Conservation (phyloP, 2,797 vertebrate species). For the Crenichthys baileyi region DNA sequence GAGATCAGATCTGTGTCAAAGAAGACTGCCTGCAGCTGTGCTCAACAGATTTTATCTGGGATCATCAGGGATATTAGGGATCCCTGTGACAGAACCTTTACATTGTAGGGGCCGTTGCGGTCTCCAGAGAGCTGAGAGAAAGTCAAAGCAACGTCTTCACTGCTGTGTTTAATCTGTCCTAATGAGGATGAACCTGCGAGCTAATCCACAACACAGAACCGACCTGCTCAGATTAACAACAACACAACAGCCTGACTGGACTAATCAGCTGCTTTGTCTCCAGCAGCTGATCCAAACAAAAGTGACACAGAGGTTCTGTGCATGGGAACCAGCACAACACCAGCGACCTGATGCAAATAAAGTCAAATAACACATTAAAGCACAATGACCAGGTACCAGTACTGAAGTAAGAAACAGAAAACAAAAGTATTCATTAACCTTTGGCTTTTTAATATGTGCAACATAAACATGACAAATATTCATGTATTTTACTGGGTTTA, state of each 20-base stretch:
- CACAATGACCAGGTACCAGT: too few relatives aligned
- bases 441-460: too few relatives aligned
- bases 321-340: neutral
- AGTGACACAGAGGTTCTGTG: neutral
- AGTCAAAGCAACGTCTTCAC: neutral
- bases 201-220: slow-evolving; percentile 42
- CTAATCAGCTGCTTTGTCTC: slow-evolving; percentile 12
- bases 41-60: too few relatives aligned
- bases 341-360: too few relatives aligned
- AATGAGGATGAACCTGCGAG: slow-evolving; percentile 29
- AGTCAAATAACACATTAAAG: too few relatives aligned
- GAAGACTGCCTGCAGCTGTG: neutral
- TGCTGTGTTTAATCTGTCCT: slow-evolving; percentile 34
- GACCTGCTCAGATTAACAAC: slow-evolving; percentile 1
- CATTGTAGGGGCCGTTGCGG: neutral
- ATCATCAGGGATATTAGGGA: neutral
- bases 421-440: too few relatives aligned
- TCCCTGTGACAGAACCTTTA: neutral
- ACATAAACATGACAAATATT: neutral
- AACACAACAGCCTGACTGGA: slow-evolving; percentile 14
- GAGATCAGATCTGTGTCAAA: neutral
- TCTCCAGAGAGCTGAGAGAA: neutral
- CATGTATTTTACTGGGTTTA: too few relatives aligned
- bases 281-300: neutral
- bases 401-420: too few relatives aligned